Evolutionary conservation across 2,113 vertebrate genomes (phyloP).

Genomic region (Misgurnus mizolepis): DNA sequence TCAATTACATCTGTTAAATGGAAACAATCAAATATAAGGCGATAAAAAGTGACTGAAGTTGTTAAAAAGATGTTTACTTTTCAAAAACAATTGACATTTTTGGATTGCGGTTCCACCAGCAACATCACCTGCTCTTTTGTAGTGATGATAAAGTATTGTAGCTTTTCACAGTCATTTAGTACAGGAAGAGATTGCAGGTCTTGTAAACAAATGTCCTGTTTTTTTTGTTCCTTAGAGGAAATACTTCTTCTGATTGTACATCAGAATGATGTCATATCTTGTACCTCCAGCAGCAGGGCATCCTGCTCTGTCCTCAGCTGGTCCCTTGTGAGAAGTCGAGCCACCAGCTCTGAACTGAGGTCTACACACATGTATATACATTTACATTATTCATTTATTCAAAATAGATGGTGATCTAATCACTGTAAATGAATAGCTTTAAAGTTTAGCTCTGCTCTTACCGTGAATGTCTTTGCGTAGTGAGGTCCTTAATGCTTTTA

Average conservation of each 20-base stretch:
- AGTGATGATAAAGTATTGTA: conserved; percentile 40
- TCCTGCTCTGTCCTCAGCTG: conserved; percentile 80
- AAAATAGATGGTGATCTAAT: neutral
- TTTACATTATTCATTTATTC: conserved; percentile 8
- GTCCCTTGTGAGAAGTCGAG: conserved; percentile 73
- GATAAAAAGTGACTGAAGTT: neutral
- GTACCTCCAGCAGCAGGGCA: conserved; percentile 79
- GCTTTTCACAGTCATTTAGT: conserved; percentile 49
- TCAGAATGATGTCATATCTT: conserved; percentile 77
- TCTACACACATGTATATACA: conserved; percentile 58
- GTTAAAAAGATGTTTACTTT: conserved; percentile 15
- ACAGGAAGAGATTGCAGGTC: conserved; percentile 30
- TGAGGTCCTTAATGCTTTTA: conserved; percentile 62
- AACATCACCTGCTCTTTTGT: conserved; percentile 43
- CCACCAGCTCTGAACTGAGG: conserved; percentile 77
- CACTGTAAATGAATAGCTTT: neutral
- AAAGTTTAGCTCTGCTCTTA: conserved; percentile 44
- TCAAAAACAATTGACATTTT: conserved; percentile 11
- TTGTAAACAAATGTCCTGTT: conserved; percentile 17
- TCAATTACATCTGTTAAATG: conserved; percentile 5
- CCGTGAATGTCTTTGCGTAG: conserved; percentile 74
- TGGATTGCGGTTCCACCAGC: conserved; percentile 22
- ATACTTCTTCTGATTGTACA: conserved; percentile 4
- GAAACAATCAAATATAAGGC: conserved; percentile 25
- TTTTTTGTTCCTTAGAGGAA: conserved; percentile 25